Evolutionary conservation across 2,888 invertebrate species (phyloP), one percentile per base, ranked within the genome.

Genomic region (Megaustenia siamemsis): DNA sequence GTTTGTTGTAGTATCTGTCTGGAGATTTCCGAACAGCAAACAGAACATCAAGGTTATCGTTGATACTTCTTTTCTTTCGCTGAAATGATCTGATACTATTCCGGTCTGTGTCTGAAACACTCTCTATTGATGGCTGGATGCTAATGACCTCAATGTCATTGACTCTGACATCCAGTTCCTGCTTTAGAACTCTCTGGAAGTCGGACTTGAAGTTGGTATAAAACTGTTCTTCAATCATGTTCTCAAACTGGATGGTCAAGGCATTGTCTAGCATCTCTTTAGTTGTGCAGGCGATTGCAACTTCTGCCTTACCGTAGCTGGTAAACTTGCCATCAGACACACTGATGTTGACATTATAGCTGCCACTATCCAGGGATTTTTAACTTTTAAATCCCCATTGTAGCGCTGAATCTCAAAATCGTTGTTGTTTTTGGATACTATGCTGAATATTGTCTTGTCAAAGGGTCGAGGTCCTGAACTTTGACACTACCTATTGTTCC

Each of bases 401-500:
- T 96, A 95, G 56, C 96, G 94, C 93, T 98, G 97, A 83, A 98
- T 96, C 18, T 95, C 92, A 94, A 98, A 98, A 92, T 97, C 97
- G 78, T 96, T 96, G 63, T 93, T 89, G 89, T 89, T 92, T 32
- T 88, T 87, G 18, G 94, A 93, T 12, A 94, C 95, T 66, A 98
- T 94, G 38, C 95, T 95, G 93, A 96, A 99, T 0, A 95, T 94
- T 24, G 99, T 95, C 24, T 96, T 96, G 94, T 99, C 99, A 94
- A 98, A 82, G 97, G 96, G 95, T 99, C 99, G 93, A 97, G 97
- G 95, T 99, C 99, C 15, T 96, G 96, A 0, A 98, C 98, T 93
- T 96, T 96, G 43, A 99, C 96, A 28, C 63, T 77, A 0, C 98
- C 99, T 76, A 99, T 96, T 35, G 96, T 95, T 0, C 98, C 98